Percentiles rank a stretch among this genome's conserved stretches.
These are phyloP conservation scores for Trachythela sp. DNA, from an alignment of 64 coral and sea anemone genomes.

Conservation along the genomic window DNA sequence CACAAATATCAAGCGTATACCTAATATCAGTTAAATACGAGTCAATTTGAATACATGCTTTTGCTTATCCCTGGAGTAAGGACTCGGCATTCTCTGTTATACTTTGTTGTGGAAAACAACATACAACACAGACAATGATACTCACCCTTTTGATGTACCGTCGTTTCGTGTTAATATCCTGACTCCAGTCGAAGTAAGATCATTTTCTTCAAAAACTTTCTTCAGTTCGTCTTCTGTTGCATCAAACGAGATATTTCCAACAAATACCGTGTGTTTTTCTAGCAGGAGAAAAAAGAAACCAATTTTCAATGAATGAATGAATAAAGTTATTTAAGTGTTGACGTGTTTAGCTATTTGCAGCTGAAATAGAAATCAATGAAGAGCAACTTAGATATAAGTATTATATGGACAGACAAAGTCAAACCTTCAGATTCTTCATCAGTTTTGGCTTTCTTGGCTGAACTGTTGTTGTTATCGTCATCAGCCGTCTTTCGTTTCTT, in stretches of 20 bases:
- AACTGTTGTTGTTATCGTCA: background rate
- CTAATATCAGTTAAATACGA: no score
- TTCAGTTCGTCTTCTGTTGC: conserved; percentile 35
- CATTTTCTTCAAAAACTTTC: conserved; percentile 60
- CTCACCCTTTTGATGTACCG: conserved; percentile 60
- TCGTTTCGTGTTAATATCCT: conserved; percentile 29
- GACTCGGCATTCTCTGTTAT: no score
- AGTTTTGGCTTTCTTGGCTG: background rate
- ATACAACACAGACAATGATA: background rate
- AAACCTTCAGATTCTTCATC: background rate
- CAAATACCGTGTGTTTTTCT: conserved; percentile 35
- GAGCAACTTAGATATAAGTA: no score
- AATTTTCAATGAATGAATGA: background rate
- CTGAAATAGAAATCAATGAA: no score
- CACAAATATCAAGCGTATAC: no score
- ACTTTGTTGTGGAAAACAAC: no score
- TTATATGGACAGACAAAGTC: no score
- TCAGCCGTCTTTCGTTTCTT: background rate
- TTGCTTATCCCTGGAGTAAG: no score
- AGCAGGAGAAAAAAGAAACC: background rate
- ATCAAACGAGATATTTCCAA: conserved; percentile 57
- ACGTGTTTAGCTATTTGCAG: no score
- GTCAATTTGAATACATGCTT: no score
- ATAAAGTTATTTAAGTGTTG: no score
- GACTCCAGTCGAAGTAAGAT: conserved; percentile 25